Percentiles rank a stretch among this genome's conserved stretches.
Conservation (phyloP, 2,113 vertebrate species). For the Microcebus griseorufus region DNA sequence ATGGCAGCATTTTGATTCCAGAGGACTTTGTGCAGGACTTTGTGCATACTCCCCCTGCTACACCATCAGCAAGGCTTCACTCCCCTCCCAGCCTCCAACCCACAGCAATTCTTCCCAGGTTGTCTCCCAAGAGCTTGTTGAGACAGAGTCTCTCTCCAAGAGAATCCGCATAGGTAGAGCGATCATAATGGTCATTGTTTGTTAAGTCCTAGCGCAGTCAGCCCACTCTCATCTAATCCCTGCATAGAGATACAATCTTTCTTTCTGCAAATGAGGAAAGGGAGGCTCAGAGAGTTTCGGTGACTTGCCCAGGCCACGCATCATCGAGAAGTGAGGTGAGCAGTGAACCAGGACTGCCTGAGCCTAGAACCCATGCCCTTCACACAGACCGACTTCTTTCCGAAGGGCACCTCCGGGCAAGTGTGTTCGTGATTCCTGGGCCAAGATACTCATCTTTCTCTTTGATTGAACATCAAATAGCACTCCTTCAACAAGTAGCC, state of each 20-base stretch:
- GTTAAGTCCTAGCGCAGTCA: not conserved
- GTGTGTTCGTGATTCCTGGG: not conserved
- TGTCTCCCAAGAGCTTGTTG: not conserved
- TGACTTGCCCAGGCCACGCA: not conserved
- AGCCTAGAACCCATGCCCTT: too few relatives aligned
- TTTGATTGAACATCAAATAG: conserved; percentile 18
- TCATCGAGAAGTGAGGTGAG: not conserved
- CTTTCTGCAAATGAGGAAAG: not conserved
- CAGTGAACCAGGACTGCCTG: not conserved
- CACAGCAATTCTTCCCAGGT: not conserved
- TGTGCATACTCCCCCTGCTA: not conserved
- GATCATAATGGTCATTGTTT: not conserved
- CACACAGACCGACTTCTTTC: not conserved
- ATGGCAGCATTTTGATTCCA: not conserved
- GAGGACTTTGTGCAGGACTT: not conserved
- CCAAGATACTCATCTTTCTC: not conserved
- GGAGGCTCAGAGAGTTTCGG: not conserved
- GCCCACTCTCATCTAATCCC: not conserved
- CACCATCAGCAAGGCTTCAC: not conserved
- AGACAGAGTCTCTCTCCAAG: not conserved
- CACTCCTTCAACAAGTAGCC: not conserved
- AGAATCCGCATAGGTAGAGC: not conserved
- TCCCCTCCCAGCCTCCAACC: not conserved
- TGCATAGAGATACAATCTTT: not conserved
- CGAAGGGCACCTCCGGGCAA: not conserved